Percentiles rank a stretch among this genome's conserved stretches.
Evolutionary conservation across 2,797 vertebrate genomes (phyloP).

Genomic region (Mus spretus): DNA sequence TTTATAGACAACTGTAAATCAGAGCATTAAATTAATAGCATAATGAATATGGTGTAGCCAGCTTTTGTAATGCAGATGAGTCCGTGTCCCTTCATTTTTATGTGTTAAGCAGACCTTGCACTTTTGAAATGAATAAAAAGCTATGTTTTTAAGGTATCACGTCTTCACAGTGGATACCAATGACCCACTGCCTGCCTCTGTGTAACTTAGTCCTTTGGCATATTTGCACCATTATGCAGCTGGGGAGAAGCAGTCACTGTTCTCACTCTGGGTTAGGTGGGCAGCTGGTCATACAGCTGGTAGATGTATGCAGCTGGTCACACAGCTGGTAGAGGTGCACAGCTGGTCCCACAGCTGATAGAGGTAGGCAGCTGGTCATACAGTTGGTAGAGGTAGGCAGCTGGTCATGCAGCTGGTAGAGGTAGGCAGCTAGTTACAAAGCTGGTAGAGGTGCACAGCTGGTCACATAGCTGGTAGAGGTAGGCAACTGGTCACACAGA

Average conservation of each 20-base stretch:
- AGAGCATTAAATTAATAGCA: neutral
- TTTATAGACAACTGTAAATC: neutral
- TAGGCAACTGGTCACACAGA: neutral
- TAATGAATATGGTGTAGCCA: fast-evolving
- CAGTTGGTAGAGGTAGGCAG: neutral
- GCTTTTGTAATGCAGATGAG: too few species aligned
- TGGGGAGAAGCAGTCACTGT: neutral
- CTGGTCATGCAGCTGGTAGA: neutral
- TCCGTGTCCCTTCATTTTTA: neutral
- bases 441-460: neutral
- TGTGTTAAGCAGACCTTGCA: neutral
- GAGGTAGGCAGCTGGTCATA: neutral
- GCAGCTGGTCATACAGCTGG: neutral
- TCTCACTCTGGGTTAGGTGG: neutral
- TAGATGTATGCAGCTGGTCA: neutral
- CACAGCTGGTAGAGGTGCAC: neutral
- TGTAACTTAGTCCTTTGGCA: fast-evolving
- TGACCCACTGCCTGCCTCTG: fast-evolving
- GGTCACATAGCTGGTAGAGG: neutral
- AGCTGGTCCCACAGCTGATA: neutral
- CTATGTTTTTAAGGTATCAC: fast-evolving
- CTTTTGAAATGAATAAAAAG: neutral
- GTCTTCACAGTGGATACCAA: fast-evolving
- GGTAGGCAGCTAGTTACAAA: neutral
- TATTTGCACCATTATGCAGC: neutral